Conservation (phyloP, 2,113 vertebrate genomes). For the Mesitornis unicolor region DNA sequence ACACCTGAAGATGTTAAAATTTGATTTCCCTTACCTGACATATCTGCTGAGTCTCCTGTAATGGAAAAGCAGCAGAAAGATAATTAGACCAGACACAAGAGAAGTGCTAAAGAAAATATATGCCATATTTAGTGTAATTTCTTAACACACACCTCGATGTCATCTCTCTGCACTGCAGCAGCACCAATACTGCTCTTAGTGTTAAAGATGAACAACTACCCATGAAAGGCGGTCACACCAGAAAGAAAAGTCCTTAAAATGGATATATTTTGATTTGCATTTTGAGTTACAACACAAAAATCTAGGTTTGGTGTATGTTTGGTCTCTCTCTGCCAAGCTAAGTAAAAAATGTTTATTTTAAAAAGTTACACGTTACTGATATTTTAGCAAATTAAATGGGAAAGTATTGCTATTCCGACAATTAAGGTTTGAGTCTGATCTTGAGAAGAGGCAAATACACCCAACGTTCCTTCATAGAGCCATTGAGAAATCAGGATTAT, state of each 20-base stretch:
- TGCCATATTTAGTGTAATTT: conserved; percentile 39
- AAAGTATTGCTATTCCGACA: too few species aligned
- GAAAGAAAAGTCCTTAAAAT: background rate
- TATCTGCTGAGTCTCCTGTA: conserved; percentile 96
- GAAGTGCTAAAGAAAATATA: conserved; percentile 51
- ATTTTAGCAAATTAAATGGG: background rate
- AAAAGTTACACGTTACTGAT: background rate
- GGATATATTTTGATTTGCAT: background rate
- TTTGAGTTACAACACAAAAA: background rate
- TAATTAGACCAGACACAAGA: conserved; percentile 65
- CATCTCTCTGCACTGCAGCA: conserved; percentile 9
- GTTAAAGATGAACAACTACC: background rate
- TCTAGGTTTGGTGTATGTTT: background rate
- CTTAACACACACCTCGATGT: conserved; percentile 20
- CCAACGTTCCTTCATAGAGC: background rate
- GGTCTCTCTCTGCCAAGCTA: background rate
- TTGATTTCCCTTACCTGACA: conserved; percentile 89
- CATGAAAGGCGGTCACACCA: background rate
- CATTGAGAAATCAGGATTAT: background rate
- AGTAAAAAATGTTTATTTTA: too few species aligned
- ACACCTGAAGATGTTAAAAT: conserved; percentile 59
- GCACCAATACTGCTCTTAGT: background rate
- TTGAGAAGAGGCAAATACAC: background rate
- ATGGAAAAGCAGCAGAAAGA: conserved; percentile 75
- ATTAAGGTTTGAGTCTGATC: background rate